Base-by-base conservation (phyloP, 2,888 invertebrate species). In the Folsomia manolachei region DNA sequence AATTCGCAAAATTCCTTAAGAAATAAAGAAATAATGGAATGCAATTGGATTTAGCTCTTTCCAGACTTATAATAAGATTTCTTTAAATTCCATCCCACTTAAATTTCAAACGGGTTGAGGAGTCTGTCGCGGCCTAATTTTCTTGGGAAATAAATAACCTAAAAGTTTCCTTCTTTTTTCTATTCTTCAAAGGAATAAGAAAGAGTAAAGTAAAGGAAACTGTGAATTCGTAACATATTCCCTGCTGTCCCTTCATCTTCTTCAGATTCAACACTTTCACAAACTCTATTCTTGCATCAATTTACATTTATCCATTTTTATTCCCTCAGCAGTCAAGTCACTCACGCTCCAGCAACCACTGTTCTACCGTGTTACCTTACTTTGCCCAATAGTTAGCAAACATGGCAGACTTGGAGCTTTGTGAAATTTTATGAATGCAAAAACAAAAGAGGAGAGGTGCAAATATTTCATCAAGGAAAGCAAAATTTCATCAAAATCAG, bases 21-120 rank as follows among this genome's bases (percentile, higher is more conserved):
- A 63, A 63, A 63, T 63, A 63, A 63, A n/a, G 27, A 63, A 63
- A 63, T 63, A 63, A 63, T 63, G 27, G 63, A 63, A 63, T 63
- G 63, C 26, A 63, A 63, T 63, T 63, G 63, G 63, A 63, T 63
- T 63, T 27, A 63, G 27, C 26, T 27, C 27, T 27, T 63, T 27
- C 27, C 21, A 27, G 27, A 63, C 27, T 63, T 63, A 63, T 63
- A 63, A 63, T 63, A 63, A 63, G 63, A 63, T 63, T 63, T 63
- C 63, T 63, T 27, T 63, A 63, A 25, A 63, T 25, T 63, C 27
- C 19, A 27, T 25, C 26, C 63, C 63, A 63, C 63, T 63, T 63
- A 63, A 63, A 27, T 63, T 63, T 63, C 27, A 63, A 27, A 62
- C 24, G 62, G 24, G 60, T 24, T 18, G 25, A n/a, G n/a, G n/a